Evolutionary conservation across 1,140 invertebrate species (phyloP), one percentile per base, ranked within the genome.

Genomic region (Ostrea denselamellosa): DNA sequence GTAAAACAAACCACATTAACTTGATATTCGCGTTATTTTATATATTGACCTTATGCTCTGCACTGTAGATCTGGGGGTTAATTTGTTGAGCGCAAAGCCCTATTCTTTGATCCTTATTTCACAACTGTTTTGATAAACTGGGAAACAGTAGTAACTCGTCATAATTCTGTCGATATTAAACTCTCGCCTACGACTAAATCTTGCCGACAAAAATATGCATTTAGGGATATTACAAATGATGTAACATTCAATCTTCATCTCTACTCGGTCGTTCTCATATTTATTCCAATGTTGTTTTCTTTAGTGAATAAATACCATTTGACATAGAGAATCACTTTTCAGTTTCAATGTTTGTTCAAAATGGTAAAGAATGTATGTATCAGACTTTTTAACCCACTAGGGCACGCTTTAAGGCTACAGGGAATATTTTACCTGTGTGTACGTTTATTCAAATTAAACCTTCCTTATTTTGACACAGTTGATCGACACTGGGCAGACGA

Each of bases 381-480:
- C 58, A 62, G 0, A 14, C 58, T 62, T 14, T n/a, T 77, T 77
- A 77, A 77, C 68, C 28, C 25, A 28, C n/a, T 62, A 25, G 28
- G 22, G 68, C 68, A 22, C 22, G 28, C 68, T 77, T 77, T 10
- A 25, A 77, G 25, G 22, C 28, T 77, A 77, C 25, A 25, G 68
- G 68, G 68, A 77, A 28, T 77, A 77, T 8, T 77, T 77, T 77
- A 77, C 68, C 68, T 77, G 68, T 77, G 68, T 77, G 28, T 77
- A 77, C 68, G 68, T 77, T 77, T 77, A 77, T 77, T 77, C 68
- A 77, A 77, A 77, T 77, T 77, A 77, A 77, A 77, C 68, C 68
- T 77, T 77, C 68, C 68, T 77, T 77, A 77, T 77, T 77, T 77
- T 77, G 68, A 77, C 68, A 77, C 68, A 77, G 68, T 77, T 77